A percentile compares a stretch with the other conserved stretches of the same genome.
Conservation (phyloP, 2,888 invertebrate genomes). For the Tachystola acroxantha region DNA sequence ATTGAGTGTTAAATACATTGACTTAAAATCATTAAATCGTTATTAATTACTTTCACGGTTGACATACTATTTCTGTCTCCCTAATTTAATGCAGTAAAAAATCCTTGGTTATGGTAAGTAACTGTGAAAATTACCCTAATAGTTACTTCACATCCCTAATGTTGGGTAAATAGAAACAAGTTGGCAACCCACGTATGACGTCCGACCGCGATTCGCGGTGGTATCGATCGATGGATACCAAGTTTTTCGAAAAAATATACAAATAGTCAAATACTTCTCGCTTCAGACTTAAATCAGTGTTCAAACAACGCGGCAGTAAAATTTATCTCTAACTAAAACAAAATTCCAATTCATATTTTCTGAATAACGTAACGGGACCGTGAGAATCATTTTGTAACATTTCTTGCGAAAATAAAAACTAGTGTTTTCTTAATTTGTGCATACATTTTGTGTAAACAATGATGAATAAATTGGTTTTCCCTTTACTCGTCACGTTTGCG, state of each 20-base stretch:
- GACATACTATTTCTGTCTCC: no score
- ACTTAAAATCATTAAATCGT: no score
- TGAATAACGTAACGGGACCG: not conserved
- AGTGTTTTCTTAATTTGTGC: not conserved
- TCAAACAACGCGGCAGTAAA: conserved; percentile 16
- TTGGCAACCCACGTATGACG: conserved; percentile 45
- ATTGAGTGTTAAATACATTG: no score
- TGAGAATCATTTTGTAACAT: not conserved
- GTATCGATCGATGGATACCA: conserved; percentile 41
- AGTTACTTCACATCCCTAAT: no score
- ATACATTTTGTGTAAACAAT: conserved; percentile 1
- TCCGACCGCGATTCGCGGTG: conserved; percentile 10
- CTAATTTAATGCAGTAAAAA: no score
- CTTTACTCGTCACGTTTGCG: conserved; percentile 27
- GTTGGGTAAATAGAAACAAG: not conserved
- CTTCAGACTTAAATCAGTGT: conserved; percentile 25
- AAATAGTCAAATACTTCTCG: conserved; percentile 35
- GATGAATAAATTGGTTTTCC: conserved; percentile 33
- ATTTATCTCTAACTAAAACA: conserved; percentile 8
- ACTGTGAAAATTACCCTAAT: no score
- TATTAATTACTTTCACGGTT: no score
- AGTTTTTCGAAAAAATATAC: conserved; percentile 33
- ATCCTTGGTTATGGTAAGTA: no score
- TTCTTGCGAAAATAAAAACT: not conserved
- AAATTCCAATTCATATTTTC: no score